Conservation (phyloP, 2,888 invertebrate genomes). For the Drosophila monieri region DNA sequence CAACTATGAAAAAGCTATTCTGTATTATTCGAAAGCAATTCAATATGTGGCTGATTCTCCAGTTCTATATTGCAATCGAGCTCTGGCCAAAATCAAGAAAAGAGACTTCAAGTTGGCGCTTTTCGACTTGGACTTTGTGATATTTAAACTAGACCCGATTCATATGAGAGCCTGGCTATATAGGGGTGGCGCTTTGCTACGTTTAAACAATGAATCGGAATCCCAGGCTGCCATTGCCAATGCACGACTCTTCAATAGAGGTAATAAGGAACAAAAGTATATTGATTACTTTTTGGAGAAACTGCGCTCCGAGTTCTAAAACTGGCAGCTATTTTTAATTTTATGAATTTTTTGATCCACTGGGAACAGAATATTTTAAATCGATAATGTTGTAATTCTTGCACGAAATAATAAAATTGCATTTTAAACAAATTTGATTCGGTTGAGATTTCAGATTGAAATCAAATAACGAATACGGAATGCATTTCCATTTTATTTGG, state of each 20-base stretch:
- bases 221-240: constrained; percentile 30
- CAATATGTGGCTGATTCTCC: constrained; percentile 48
- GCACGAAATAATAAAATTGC: constrained; percentile 8
- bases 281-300: constrained; percentile 45
- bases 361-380: constrained; percentile 5
- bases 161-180: constrained; percentile 61
- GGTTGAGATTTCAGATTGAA: constrained; percentile 34
- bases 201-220: constrained; percentile 51
- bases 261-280: constrained; percentile 1
- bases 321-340: neutral
- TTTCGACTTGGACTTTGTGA: constrained; percentile 53
- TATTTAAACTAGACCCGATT: constrained; percentile 25
- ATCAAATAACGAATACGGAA: constrained; percentile 26
- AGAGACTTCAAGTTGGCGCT: constrained; percentile 44
- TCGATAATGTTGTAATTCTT: constrained; percentile 1
- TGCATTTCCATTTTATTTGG: constrained; percentile 38
- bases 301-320: constrained; percentile 47
- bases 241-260: constrained; percentile 32
- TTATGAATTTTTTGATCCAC: neutral
- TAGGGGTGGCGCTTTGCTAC: constrained; percentile 48
- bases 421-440: neutral
- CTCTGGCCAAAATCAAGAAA: constrained; percentile 54
- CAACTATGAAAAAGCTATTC: constrained; percentile 49
- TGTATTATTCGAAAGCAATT: constrained; percentile 44
- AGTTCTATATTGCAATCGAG: constrained; percentile 50